Conservation (phyloP, 2,888 invertebrate genomes). For the Rapana venosa region DNA sequence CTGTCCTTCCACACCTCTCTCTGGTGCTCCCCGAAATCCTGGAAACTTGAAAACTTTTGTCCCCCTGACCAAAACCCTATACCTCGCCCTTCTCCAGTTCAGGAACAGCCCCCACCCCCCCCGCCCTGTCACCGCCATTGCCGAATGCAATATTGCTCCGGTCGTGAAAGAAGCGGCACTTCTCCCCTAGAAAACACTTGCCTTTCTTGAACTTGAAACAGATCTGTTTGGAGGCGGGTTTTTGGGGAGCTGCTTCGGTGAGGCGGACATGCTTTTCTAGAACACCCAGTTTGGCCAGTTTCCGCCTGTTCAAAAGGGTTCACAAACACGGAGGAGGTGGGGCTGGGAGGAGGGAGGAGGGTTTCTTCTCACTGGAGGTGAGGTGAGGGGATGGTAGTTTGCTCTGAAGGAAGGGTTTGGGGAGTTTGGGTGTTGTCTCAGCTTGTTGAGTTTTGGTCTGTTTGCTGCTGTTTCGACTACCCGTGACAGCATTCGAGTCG, state of each 20-base stretch:
- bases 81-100: background rate
- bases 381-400: conserved; percentile 28
- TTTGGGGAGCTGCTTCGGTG: conserved; percentile 82
- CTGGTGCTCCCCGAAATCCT: background rate
- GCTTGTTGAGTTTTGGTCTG: background rate
- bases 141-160: conserved; percentile 42
- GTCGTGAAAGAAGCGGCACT: conserved; percentile 92
- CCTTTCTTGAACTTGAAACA: conserved; percentile 96
- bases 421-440: conserved; percentile 40
- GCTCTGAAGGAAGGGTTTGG: conserved; percentile 38
- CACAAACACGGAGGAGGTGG: conserved; percentile 85
- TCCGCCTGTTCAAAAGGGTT: conserved; percentile 93
- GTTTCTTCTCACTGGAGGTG: background rate
- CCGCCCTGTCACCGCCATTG: background rate
- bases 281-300: conserved; percentile 89
- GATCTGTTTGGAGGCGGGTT: conserved; percentile 85
- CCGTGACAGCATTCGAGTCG: background rate
- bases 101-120: background rate
- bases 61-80: background rate
- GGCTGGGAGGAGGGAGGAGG: background rate
- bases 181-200: conserved; percentile 92
- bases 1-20: conserved; percentile 20
- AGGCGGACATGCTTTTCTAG: conserved; percentile 95
- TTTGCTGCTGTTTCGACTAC: background rate
- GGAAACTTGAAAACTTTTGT: background rate